phyloP scores from a whole-genome alignment of 2,888 invertebrate species.

The Seladonia tumulorum region DNA sequence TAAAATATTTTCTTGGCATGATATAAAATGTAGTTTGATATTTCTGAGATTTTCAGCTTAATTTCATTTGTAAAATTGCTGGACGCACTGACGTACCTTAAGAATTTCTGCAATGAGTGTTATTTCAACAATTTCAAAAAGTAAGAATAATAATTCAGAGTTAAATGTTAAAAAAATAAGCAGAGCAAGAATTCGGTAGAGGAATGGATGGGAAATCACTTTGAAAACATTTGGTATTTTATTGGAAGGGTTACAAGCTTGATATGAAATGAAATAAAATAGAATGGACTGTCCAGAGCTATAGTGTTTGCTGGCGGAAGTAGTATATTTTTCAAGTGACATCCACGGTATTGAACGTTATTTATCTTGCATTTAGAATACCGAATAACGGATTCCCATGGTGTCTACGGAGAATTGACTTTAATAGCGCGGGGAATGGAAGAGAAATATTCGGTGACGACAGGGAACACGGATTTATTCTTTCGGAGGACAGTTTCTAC shows the following conservation, averaged over 20 bases:
- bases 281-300: not conserved
- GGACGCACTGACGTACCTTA: no score
- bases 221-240: not conserved
- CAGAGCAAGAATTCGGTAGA: no score
- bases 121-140: no score
- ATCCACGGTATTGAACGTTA: constrained; percentile 6
- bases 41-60: no score
- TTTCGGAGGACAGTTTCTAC: constrained; percentile 26
- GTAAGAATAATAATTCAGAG: no score
- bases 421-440: constrained; percentile 34
- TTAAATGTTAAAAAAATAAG: no score
- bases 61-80: no score
- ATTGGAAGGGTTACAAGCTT: not conserved
- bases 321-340: not conserved
- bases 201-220: not conserved
- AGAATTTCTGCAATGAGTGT: no score
- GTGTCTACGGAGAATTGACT: constrained; percentile 31
- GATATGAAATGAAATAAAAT: not conserved
- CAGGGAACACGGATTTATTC: constrained; percentile 33
- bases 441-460: constrained; percentile 31
- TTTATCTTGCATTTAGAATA: constrained; percentile 33
- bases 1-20: no score
- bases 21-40: no score
- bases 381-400: constrained; percentile 26
- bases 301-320: not conserved